Evolutionary conservation across 2,888 invertebrate genomes (phyloP).

Genomic region (Tolmerus cingulatus): DNA sequence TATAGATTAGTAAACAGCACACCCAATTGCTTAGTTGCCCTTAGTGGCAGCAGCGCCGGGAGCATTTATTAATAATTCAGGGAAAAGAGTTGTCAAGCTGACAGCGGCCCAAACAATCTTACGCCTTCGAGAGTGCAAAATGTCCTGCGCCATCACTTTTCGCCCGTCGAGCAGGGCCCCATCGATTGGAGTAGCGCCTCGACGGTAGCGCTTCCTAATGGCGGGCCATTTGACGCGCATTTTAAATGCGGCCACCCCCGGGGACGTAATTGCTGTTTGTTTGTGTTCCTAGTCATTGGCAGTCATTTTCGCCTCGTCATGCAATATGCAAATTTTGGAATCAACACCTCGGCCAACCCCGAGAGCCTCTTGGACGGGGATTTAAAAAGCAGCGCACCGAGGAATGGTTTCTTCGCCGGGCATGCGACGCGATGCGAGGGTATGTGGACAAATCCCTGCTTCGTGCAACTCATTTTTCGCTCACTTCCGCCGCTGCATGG

Average conservation of each 20-base stretch:
- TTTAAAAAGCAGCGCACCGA: not conserved
- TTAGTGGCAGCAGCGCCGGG: not conserved
- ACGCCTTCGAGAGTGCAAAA: not conserved
- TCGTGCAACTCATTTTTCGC: not conserved
- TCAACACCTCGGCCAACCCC: constrained; percentile 19
- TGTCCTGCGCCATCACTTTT: not conserved
- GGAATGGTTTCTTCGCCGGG: not conserved
- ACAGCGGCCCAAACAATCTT: not conserved
- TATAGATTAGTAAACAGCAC: not conserved
- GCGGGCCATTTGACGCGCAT: not conserved
- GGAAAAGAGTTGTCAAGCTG: not conserved
- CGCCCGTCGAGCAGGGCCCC: not conserved
- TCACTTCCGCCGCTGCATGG: not conserved
- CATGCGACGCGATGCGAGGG: not conserved
- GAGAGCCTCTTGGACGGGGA: not conserved
- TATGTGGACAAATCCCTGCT: constrained; percentile 13
- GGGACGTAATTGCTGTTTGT: not conserved
- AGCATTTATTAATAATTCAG: not conserved
- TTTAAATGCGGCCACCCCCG: not conserved
- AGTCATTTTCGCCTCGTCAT: constrained; percentile 16
- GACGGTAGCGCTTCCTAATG: not conserved
- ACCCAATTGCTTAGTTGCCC: not conserved
- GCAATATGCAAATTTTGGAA: constrained; percentile 28
- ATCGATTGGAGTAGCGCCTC: not conserved
- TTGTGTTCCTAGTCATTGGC: constrained; percentile 13